Evolutionary conservation across 2,888 invertebrate species (phyloP), one percentile per base, ranked within the genome.

Genomic region (Diploptera punctata): DNA sequence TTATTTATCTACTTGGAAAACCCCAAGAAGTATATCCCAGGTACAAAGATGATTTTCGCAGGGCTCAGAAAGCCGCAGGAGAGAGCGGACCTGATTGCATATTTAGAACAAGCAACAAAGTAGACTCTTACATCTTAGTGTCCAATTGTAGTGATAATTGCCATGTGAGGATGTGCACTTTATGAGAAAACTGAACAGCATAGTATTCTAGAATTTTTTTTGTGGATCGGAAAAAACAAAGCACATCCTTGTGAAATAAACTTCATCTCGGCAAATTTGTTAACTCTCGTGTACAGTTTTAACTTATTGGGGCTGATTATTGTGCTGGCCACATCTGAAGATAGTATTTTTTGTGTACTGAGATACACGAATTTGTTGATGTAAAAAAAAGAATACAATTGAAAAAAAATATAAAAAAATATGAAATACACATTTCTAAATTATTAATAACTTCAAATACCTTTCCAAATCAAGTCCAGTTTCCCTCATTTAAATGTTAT

Each of bases 31-130:
- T 99, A 96, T 87, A 99, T 99, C 87, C 98, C 98, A 73, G 99
- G 99, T 78, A 99, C 99, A 76, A 99, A 99, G 84, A 99, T 99
- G 99, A 93, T 99, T 82, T 99, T 99, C 80, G 98, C 98, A 77
- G 98, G 98, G 76, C 85, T 99, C 80, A 99, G 99, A 87, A 99
- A 99, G 84, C 90, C 93, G 47, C 89, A 93, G 74, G 99, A 99
- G 78, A 90, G 99, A 76, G 95, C 88, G 16, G 97, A 99, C 84
- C 89, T 99, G 72, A 98, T 99, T 80, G 95, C 98, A 43, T 99
- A 98, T 84, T 86, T 98, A 79, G 92, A 95, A 85, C 83, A 88
- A 71, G 86, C 95, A 9, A 91, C 92, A 75, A 94, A 95, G 89
- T 95, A 92, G 89, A 83, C 75, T 47, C 5, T n/a, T 43, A 7